Evolutionary conservation across 1,140 invertebrate species (phyloP).

Genomic region (Probaryconus sp.): DNA sequence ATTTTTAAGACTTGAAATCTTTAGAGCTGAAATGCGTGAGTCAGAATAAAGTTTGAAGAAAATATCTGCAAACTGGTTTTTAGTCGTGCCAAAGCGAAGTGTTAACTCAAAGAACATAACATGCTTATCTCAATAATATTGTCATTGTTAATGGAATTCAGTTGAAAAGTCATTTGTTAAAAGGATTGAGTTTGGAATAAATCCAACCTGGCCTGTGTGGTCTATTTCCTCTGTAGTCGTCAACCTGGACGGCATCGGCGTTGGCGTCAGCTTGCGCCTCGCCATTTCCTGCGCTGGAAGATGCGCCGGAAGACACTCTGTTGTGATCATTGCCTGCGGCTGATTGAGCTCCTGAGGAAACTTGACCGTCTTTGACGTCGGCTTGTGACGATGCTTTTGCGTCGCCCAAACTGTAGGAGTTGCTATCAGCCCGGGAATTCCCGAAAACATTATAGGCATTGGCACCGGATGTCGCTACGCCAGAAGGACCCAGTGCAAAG

Average conservation of each 20-base stretch:
- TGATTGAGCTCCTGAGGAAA: slow-evolving; percentile 66
- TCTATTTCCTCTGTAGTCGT: too few relatives aligned
- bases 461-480: slow-evolving; percentile 63
- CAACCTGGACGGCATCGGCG: slow-evolving; percentile 25
- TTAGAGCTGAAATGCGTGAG: too few relatives aligned
- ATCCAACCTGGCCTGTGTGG: too few relatives aligned
- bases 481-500: slow-evolving; percentile 66
- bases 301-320: slow-evolving; percentile 58
- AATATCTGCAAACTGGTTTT: too few relatives aligned
- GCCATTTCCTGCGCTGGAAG: slow-evolving; percentile 48
- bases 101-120: too few relatives aligned
- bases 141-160: too few relatives aligned
- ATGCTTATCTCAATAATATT: too few relatives aligned
- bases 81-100: too few relatives aligned
- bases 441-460: slow-evolving; percentile 64
- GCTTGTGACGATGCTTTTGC: slow-evolving; percentile 67
- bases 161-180: too few relatives aligned
- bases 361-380: slow-evolving; percentile 66
- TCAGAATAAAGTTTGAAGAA: too few relatives aligned
- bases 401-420: slow-evolving; percentile 65
- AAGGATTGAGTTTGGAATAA: too few relatives aligned
- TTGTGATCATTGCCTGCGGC: slow-evolving; percentile 63
- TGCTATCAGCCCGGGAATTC: slow-evolving; percentile 59
- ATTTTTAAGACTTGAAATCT: too few relatives aligned
- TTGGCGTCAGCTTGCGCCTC: slow-evolving; percentile 15